Conservation (phyloP, 23 tunicate genomes). For the Botrylloides violaceus region DNA sequence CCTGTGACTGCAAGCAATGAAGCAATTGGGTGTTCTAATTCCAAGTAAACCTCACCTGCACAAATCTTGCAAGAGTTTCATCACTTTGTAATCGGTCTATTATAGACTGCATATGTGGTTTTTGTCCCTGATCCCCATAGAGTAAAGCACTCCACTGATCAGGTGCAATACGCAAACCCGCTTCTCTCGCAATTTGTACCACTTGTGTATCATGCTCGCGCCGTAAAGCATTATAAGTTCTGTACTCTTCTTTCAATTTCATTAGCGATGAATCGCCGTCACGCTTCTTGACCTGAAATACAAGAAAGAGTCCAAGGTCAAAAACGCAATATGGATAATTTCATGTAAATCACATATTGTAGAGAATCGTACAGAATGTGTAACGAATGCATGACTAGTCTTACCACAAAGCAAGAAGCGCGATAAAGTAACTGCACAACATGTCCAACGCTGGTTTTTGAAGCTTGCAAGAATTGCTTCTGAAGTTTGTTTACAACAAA, state of each 20-base stretch:
- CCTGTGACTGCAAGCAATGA: too few relatives aligned
- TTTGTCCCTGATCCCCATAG: constrained; percentile 83
- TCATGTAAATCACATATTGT: too few relatives aligned
- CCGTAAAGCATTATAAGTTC: constrained; percentile 51
- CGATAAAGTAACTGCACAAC: constrained; percentile 82
- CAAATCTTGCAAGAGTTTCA: constrained; percentile 35
- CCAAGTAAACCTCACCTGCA: constrained; percentile 17
- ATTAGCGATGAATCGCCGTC: constrained; percentile 81
- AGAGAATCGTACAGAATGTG: background rate
- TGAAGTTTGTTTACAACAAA: constrained; percentile 68
- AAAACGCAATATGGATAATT: too few relatives aligned
- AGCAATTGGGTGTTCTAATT: background rate
- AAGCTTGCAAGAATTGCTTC: constrained; percentile 78
- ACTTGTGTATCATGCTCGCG: constrained; percentile 81
- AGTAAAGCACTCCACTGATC: constrained; percentile 94
- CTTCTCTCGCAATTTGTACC: constrained; percentile 86
- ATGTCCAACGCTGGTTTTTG: constrained; percentile 91
- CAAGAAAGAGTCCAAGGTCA: background rate
- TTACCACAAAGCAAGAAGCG: constrained; percentile 72
- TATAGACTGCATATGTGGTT: constrained; percentile 87
- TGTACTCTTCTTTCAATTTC: constrained; percentile 67
- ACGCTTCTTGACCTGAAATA: constrained; percentile 50
- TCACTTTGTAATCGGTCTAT: constrained; percentile 83
- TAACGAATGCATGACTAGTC: background rate
- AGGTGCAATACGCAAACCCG: constrained; percentile 82